Evolutionary conservation across 2,113 vertebrate species (phyloP).

Genomic region (Desmodus rotundus): DNA sequence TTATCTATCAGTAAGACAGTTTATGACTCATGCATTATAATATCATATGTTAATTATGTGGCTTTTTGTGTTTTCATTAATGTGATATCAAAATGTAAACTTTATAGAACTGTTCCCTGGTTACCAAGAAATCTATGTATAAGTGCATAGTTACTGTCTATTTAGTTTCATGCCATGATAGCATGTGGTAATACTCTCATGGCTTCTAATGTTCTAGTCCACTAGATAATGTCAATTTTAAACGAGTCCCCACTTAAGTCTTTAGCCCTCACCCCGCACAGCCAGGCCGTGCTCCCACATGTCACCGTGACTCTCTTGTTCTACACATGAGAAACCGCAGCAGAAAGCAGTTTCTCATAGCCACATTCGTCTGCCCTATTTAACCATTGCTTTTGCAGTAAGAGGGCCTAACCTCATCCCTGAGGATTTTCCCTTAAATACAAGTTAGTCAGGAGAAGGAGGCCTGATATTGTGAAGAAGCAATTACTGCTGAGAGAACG

Average conservation of each 20-base stretch:
- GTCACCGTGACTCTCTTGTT: neutral
- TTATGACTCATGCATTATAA: neutral
- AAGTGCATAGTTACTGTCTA: neutral
- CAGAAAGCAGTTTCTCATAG: neutral
- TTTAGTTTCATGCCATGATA: neutral
- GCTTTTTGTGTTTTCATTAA: slow-evolving; percentile 21
- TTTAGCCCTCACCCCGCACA: neutral
- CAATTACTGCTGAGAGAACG: neutral
- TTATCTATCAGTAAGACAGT: neutral
- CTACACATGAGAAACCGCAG: neutral
- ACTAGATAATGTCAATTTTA: neutral
- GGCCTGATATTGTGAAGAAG: neutral
- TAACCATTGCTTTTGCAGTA: neutral
- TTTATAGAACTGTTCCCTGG: neutral
- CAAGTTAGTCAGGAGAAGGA: neutral
- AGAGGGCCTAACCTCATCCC: neutral
- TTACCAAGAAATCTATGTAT: neutral
- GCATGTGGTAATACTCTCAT: neutral
- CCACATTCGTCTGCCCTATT: neutral
- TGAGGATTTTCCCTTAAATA: neutral
- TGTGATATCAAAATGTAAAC: slow-evolving; percentile 19
- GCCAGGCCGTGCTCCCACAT: neutral
- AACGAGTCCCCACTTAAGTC: slow-evolving; percentile 7
- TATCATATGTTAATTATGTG: slow-evolving; percentile 17
- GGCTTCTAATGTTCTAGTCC: neutral